Base-by-base conservation (phyloP, 2,113 vertebrate genomes). In the Physeter macrocephalus region DNA sequence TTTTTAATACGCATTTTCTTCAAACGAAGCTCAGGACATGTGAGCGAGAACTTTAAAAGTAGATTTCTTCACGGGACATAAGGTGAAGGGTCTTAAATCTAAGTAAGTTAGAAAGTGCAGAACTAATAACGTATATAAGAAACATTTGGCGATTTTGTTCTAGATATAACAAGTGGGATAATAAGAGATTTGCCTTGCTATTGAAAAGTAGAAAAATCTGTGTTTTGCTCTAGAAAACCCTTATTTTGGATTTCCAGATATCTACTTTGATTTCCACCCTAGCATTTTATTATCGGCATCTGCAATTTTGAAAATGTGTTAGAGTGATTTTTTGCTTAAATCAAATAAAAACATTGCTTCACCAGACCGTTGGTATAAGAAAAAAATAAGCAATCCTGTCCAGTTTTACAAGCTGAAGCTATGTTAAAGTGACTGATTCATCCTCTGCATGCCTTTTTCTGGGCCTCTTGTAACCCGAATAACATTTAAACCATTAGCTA, bases 271-370 rank as follows among this genome's bases (percentile, higher is more conserved):
- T 67, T 81, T 86, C 77, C 20, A 64, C 85, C 31, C 34, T 88
- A 61, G 36, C 52, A 69, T 90, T 94, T 97, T 93, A 89, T 96
- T 71, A 92, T 52, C 89, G 88, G 78, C 59, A 17, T 43, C 64
- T 91, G 25, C 90, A 69, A 64, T 81, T 95, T 74, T 95, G 64
- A 90, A 92, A 95, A 88, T 25, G 34, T 91, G 62, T 89, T 36
- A 74, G 31, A 84, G 23, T 49, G 43, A n/a, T 57, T 21, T 92
- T 93, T 82, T 66, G 39, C 77, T 88, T 88, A 72, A 92, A 57
- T 49, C 78, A 49, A 95, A 94, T 52, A 43, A 69, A 75, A 92
- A n/a, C 23, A 57, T 91, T 57, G 41, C 78, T 93, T 97, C 43
- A 72, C 36, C 23, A 88, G 52, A 82, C 34, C 34, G 4, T 61